Percentiles rank a stretch among this genome's conserved stretches.
phyloP scores from a whole-genome alignment of 2,113 vertebrate species.

The Fulica atra region DNA sequence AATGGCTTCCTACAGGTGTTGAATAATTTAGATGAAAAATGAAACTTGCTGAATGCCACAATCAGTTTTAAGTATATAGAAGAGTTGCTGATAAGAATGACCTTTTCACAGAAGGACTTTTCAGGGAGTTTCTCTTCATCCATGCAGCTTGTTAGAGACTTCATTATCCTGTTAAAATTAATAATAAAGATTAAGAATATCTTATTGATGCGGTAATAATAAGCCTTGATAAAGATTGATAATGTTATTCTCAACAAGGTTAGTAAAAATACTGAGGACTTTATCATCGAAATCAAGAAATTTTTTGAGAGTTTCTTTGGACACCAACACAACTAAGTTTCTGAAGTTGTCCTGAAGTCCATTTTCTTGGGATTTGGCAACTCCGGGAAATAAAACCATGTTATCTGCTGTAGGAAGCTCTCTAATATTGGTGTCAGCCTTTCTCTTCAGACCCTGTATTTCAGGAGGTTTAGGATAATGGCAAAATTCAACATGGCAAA shows the following conservation, averaged over 20 bases:
- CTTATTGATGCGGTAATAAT: background rate
- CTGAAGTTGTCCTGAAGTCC: background rate
- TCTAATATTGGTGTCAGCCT: background rate
- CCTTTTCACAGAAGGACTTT: slow-evolving; percentile 37
- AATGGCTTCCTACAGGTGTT: slow-evolving; percentile 26
- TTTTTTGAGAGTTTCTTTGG: background rate
- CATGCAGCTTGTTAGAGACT: background rate
- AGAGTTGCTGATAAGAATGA: slow-evolving; percentile 34
- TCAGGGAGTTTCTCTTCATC: background rate
- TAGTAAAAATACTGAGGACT: background rate
- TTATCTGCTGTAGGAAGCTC: background rate
- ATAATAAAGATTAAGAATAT: background rate
- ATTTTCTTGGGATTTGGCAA: background rate
- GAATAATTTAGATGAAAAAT: slow-evolving; percentile 49
- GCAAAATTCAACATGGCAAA: background rate
- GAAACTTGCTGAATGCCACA: slow-evolving; percentile 52
- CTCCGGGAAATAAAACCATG: background rate
- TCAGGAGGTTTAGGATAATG: background rate
- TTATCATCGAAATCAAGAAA: background rate
- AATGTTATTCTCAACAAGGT: background rate
- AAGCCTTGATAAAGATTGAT: background rate
- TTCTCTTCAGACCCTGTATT: background rate
- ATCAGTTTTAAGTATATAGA: slow-evolving; percentile 42
- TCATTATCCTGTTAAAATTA: slow-evolving; percentile 1
- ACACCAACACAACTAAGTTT: background rate